Conservation (phyloP, 2,888 invertebrate species). For the Dryococelus australis region DNA sequence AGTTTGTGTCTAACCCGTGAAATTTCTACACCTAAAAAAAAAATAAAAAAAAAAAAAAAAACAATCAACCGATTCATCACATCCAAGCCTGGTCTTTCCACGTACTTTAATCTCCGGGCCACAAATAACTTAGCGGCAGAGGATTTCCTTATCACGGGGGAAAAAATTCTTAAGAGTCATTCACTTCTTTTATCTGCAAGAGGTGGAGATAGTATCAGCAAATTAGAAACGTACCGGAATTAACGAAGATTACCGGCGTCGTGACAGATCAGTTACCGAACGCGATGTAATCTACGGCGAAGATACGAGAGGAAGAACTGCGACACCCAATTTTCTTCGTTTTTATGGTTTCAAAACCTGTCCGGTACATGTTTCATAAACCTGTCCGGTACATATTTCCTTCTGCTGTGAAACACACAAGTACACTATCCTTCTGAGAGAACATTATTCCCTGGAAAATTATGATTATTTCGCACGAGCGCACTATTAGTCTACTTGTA, state of each 20-base stretch:
- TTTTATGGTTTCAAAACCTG: constrained; percentile 1
- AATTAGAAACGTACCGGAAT: neutral
- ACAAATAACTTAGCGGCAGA: neutral
- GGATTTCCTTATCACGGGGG: neutral
- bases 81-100: neutral
- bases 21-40: no score
- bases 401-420: neutral
- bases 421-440: neutral
- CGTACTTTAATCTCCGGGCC: neutral
- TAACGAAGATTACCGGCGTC: neutral
- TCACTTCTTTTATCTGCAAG: neutral
- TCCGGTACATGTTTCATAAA: neutral
- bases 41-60: no score
- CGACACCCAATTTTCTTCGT: neutral
- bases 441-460: neutral
- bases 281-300: constrained; percentile 16
- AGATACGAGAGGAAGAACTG: neutral
- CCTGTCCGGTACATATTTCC: neutral
- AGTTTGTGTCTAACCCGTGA: no score
- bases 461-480: neutral
- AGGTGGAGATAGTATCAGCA: neutral
- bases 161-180: neutral
- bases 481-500: neutral
- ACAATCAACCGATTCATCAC: neutral
- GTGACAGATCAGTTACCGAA: neutral